Conservation (phyloP, 2,888 invertebrate species). For the Melanostoma scalare region DNA sequence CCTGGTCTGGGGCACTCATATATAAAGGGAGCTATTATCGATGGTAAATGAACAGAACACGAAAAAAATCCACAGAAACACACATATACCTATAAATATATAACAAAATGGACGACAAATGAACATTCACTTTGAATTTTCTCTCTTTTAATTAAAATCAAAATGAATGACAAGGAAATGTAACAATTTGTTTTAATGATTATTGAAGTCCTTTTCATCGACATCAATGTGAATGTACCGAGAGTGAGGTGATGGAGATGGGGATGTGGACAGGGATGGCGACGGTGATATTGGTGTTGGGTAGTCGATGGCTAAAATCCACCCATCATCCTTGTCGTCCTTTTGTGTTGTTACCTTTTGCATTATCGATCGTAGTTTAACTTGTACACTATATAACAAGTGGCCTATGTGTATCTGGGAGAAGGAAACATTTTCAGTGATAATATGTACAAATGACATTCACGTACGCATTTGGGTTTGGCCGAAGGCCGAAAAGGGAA, state of each 20-base stretch:
- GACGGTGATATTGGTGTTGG: neutral
- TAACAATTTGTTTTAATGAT: conserved; percentile 73
- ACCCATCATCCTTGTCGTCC: conserved; percentile 38
- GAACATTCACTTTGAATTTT: conserved; percentile 70
- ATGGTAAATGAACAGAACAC: conserved; percentile 38
- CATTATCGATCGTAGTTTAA: conserved; percentile 62
- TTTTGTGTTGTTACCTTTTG: conserved; percentile 61
- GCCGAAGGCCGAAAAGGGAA: conserved; percentile 64
- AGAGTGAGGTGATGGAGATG: neutral
- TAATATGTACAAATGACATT: conserved; percentile 60
- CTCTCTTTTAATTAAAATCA: conserved; percentile 72
- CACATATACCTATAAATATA: neutral
- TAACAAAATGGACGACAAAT: conserved; percentile 33
- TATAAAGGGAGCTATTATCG: conserved; percentile 48
- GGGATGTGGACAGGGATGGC: neutral
- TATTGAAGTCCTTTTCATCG: conserved; percentile 70
- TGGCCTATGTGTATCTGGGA: conserved; percentile 22
- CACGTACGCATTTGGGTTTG: conserved; percentile 69
- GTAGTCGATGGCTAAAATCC: conserved; percentile 28
- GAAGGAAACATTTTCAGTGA: conserved; percentile 33
- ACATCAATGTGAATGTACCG: conserved; percentile 28
- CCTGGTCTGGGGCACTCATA: conserved; percentile 15
- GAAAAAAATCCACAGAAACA: conserved; percentile 13
- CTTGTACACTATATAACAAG: conserved; percentile 31
- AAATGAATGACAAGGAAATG: conserved; percentile 72